A percentile compares a stretch with the other conserved stretches of the same genome.
Evolutionary conservation across 1,140 invertebrate genomes (phyloP).

Genomic region (Melitaea cinxia): DNA sequence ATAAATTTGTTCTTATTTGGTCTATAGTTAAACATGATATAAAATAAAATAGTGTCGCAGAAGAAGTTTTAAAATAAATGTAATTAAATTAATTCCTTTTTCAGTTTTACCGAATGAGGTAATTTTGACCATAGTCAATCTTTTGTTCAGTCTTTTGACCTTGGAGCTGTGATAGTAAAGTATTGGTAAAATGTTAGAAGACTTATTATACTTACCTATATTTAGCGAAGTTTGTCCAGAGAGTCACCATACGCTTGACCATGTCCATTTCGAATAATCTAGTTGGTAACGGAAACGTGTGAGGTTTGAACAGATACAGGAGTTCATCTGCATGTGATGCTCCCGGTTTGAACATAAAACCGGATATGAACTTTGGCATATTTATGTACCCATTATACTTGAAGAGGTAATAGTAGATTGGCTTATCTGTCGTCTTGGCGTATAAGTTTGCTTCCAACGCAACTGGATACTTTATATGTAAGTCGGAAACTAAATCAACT

Average conservation of each 20-base stretch:
- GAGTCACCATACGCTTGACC: slow-evolving; percentile 61
- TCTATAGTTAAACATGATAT: no score
- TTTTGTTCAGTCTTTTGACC: no score
- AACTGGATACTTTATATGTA: slow-evolving; percentile 68
- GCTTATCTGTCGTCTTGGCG: slow-evolving; percentile 54
- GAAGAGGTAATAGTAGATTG: slow-evolving; percentile 72
- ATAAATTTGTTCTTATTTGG: no score
- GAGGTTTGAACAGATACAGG: slow-evolving; percentile 71
- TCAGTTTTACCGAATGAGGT: no score
- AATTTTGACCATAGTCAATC: no score
- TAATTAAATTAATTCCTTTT: no score
- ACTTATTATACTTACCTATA: slow-evolving; percentile 52
- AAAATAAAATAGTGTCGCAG: no score
- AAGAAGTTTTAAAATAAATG: no score
- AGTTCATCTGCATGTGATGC: slow-evolving; percentile 73
- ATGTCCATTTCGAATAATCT: slow-evolving; percentile 54
- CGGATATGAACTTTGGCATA: slow-evolving; percentile 63
- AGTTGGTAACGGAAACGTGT: slow-evolving; percentile 58
- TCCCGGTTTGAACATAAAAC: slow-evolving; percentile 45
- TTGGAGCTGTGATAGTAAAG: not conserved
- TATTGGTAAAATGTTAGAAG: not conserved
- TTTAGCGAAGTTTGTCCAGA: slow-evolving; percentile 77
- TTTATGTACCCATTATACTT: slow-evolving; percentile 67
- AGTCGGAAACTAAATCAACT: slow-evolving; percentile 67
- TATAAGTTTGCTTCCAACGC: slow-evolving; percentile 63